Conservation (phyloP, 2,888 invertebrate genomes). For the Drosophila prostipennis region DNA sequence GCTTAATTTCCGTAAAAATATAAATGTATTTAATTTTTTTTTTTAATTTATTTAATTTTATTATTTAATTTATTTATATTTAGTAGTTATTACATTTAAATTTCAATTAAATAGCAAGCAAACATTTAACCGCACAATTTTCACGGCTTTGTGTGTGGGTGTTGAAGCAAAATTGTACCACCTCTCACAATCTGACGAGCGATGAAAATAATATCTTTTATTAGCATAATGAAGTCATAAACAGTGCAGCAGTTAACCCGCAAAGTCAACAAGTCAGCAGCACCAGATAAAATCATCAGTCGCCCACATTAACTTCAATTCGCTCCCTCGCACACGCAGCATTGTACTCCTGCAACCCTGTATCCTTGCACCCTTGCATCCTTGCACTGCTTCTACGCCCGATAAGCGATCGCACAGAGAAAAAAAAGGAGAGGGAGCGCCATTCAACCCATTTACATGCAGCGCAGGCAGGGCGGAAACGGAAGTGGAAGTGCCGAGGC, state of each 20-base stretch:
- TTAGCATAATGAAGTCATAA: constrained; percentile 78
- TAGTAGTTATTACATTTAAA: background rate
- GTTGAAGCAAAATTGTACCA: background rate
- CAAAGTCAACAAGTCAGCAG: constrained; percentile 77
- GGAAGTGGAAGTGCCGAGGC: constrained; percentile 72
- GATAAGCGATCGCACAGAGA: constrained; percentile 67
- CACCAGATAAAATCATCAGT: constrained; percentile 73
- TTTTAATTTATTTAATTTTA: too few relatives aligned
- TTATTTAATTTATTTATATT: too few relatives aligned
- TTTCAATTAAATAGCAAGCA: background rate
- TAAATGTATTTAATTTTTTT: too few relatives aligned
- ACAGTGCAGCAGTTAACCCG: constrained; percentile 75
- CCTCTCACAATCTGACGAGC: background rate
- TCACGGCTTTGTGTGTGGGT: background rate
- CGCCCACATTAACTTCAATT: constrained; percentile 50
- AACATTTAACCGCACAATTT: background rate
- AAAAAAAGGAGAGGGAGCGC: background rate
- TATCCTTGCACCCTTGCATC: background rate
- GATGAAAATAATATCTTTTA: constrained; percentile 71
- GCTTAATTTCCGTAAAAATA: too few relatives aligned
- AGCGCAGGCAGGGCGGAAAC: constrained; percentile 62
- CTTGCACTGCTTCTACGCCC: background rate
- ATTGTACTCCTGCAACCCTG: background rate
- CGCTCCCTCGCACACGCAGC: constrained; percentile 15
- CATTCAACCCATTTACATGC: constrained; percentile 69